Percentiles rank a stretch among this genome's conserved stretches.
Conservation (phyloP, 2,113 vertebrate species). For the Dromiciops gliroides region DNA sequence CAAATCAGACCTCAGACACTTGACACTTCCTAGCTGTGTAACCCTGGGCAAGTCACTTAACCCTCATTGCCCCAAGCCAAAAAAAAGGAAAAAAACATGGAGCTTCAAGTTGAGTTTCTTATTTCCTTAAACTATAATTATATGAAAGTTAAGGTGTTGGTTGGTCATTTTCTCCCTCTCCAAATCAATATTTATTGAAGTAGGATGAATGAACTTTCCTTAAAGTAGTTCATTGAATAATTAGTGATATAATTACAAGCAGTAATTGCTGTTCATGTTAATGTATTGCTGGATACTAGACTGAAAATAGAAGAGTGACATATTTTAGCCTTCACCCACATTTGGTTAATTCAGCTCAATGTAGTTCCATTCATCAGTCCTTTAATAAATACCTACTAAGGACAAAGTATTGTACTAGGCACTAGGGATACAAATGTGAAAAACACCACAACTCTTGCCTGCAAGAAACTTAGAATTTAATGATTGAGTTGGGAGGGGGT, state of each 20-base stretch:
- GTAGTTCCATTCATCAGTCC: neutral
- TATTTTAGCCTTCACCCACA: neutral
- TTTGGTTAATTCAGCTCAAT: neutral
- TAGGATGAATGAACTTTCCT: slow-evolving; percentile 50
- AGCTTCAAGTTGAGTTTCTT: slow-evolving; percentile 72
- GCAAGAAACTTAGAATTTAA: neutral
- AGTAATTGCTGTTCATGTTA: neutral
- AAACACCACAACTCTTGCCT: neutral
- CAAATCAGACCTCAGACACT: no score
- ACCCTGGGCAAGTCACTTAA: no score
- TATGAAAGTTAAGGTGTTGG: slow-evolving; percentile 51
- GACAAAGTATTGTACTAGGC: neutral
- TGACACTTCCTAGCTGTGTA: no score
- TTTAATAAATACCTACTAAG: neutral
- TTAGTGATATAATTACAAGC: neutral
- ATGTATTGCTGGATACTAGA: neutral
- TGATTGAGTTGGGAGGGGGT: neutral
- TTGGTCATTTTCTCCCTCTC: slow-evolving; percentile 65
- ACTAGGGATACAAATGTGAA: neutral
- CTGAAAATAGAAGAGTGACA: neutral
- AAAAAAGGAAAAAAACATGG: slow-evolving; percentile 78
- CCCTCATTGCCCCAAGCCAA: no score
- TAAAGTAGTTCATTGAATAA: slow-evolving; percentile 10
- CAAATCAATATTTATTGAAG: slow-evolving; percentile 74
- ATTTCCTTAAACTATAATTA: slow-evolving; percentile 63